phyloP scores from a whole-genome alignment of 2,888 invertebrate species.

The Melipona bicolor region DNA sequence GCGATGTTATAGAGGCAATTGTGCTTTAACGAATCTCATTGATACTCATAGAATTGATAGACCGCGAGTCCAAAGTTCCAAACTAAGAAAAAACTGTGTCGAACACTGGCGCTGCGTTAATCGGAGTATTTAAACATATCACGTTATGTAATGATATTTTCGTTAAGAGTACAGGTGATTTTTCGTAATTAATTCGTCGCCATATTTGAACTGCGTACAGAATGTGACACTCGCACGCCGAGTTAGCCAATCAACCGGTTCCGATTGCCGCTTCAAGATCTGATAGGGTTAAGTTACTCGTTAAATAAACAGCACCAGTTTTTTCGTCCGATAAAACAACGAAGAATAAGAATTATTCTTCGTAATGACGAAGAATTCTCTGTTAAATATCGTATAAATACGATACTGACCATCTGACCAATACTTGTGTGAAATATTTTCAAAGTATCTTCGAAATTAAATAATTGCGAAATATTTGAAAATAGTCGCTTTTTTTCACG shows the following conservation, averaged over 20 bases:
- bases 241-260: slow-evolving; percentile 27
- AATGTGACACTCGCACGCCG: background rate
- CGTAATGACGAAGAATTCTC: background rate
- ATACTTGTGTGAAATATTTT: background rate
- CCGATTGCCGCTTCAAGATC: slow-evolving; percentile 10
- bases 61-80: slow-evolving; percentile 6
- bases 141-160: background rate
- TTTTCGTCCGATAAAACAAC: slow-evolving; percentile 2
- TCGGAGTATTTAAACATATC: no score
- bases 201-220: background rate
- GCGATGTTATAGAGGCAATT: background rate
- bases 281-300: slow-evolving; percentile 16
- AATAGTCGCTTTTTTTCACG: background rate
- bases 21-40: slow-evolving; percentile 9
- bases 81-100: background rate
- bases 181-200: slow-evolving; percentile 6
- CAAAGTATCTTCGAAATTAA: background rate
- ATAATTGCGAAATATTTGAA: background rate
- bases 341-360: background rate
- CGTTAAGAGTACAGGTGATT: background rate
- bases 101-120: background rate
- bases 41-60: slow-evolving; percentile 5
- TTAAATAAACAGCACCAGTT: slow-evolving; percentile 25
- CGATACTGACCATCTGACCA: background rate
- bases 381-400: background rate